phyloP scores from a whole-genome alignment of 2,888 invertebrate species.

The Resseliella maxima region DNA sequence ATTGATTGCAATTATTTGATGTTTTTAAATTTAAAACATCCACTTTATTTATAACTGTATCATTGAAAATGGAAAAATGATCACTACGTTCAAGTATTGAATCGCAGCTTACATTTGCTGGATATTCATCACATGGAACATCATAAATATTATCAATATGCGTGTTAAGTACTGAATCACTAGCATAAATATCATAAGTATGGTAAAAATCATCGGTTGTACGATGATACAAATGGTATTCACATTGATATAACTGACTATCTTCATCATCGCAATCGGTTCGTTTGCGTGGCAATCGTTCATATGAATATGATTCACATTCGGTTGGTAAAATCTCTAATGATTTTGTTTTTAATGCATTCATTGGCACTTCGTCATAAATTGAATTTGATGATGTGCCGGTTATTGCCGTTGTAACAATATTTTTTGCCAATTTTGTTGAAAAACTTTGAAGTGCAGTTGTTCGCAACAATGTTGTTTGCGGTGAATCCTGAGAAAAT shows the following conservation, averaged over 20 bases:
- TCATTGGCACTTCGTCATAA: not conserved
- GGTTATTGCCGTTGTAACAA: slow-evolving; percentile 59
- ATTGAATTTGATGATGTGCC: not conserved
- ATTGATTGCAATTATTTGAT: slow-evolving; percentile 61
- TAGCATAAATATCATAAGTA: slow-evolving; percentile 64
- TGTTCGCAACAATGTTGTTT: slow-evolving; percentile 66
- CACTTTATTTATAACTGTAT: slow-evolving; percentile 62
- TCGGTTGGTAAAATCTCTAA: not conserved
- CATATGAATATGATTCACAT: not conserved
- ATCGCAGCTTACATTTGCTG: slow-evolving; percentile 24
- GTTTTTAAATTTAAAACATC: slow-evolving; percentile 58
- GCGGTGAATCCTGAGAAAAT: slow-evolving; percentile 64
- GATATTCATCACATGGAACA: slow-evolving; percentile 62
- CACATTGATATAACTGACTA: not conserved
- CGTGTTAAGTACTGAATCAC: slow-evolving; percentile 66
- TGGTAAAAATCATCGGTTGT: not conserved
- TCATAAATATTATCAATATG: slow-evolving; percentile 66
- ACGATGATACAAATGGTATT: slow-evolving; percentile 31
- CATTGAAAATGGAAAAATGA: slow-evolving; percentile 1
- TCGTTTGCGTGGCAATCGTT: not conserved
- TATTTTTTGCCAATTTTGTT: slow-evolving; percentile 59
- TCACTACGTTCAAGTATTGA: not conserved
- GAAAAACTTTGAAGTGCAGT: slow-evolving; percentile 60
- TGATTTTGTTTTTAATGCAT: slow-evolving; percentile 49
- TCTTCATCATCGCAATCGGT: not conserved